A percentile compares a stretch with the other conserved stretches of the same genome.
Conservation (phyloP, 2,888 invertebrate genomes). For the Rhaphigaster nebulosa region DNA sequence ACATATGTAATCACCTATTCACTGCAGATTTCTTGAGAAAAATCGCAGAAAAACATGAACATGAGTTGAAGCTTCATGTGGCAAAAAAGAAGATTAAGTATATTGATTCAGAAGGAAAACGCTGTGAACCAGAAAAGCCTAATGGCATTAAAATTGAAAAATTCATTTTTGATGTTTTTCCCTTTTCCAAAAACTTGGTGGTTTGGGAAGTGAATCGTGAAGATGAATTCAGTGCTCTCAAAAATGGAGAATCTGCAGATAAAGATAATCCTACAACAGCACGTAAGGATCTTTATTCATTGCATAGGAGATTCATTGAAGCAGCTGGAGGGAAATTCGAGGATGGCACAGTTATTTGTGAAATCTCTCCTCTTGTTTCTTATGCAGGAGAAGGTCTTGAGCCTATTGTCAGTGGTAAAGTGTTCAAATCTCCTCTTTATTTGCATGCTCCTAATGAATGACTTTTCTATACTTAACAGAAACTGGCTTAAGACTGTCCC, state of each 20-base stretch:
- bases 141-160: constrained; percentile 99
- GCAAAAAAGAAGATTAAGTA: constrained; percentile 98
- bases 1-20: constrained; percentile 99
- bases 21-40: constrained; percentile 85
- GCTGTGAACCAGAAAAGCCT: constrained; percentile 82
- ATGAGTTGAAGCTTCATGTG: constrained; percentile 88
- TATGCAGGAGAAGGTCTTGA: constrained; percentile 91
- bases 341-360: constrained; percentile 75
- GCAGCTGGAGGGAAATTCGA: constrained; percentile 85
- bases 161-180: constrained; percentile 99
- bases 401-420: constrained; percentile 76
- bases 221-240: constrained; percentile 96
- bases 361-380: constrained; percentile 91
- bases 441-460: constrained; percentile 67
- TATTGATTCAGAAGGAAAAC: constrained; percentile 79
- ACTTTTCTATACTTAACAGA: not conserved
- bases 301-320: constrained; percentile 85
- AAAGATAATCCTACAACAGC: constrained; percentile 94
- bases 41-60: constrained; percentile 80
- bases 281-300: constrained; percentile 79
- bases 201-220: constrained; percentile 93
- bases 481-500: constrained; percentile 24
- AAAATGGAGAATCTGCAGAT: constrained; percentile 89
- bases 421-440: constrained; percentile 78
- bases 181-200: constrained; percentile 90